Conservation (phyloP, 2,797 vertebrate genomes). For the Alauda arvensis region DNA sequence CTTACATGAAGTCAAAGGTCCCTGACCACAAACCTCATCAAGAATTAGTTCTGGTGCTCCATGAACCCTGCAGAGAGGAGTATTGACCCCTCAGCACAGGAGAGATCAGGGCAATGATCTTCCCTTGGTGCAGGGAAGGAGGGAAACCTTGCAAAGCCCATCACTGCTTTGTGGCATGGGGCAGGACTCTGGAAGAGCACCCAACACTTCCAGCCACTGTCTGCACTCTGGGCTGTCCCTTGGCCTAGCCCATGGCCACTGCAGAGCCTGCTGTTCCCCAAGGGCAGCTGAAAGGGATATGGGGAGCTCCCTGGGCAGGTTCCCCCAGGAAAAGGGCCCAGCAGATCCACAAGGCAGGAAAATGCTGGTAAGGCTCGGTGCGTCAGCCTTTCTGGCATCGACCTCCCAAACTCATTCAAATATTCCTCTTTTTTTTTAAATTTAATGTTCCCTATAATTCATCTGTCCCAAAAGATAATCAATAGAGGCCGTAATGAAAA, state of each 20-base stretch:
- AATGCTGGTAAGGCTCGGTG: slow-evolving; percentile 51
- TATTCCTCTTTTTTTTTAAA: slow-evolving; percentile 91
- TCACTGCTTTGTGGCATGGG: neutral
- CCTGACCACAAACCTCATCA: neutral
- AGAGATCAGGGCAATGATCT: neutral
- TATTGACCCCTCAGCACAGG: neutral
- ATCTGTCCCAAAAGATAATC: slow-evolving; percentile 99
- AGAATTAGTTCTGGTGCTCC: neutral
- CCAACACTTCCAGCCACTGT: neutral
- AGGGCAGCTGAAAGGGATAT: neutral
- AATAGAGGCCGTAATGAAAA: slow-evolving; percentile 99
- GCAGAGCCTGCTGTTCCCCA: neutral
- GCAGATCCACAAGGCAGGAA: neutral
- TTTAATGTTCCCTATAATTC: slow-evolving; percentile 99
- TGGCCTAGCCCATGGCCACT: neutral
- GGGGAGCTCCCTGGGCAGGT: neutral
- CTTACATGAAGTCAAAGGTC: neutral
- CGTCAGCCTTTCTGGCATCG: slow-evolving; percentile 85
- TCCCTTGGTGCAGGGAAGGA: neutral
- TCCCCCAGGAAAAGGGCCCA: neutral
- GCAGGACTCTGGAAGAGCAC: neutral
- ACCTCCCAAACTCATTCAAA: slow-evolving; percentile 96
- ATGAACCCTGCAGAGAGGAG: neutral
- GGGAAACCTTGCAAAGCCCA: neutral
- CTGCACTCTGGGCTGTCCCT: neutral